Evolutionary conservation across 2,888 invertebrate species (phyloP), one percentile per base, ranked within the genome.

Genomic region (Aporophyla lueneburgensis): DNA sequence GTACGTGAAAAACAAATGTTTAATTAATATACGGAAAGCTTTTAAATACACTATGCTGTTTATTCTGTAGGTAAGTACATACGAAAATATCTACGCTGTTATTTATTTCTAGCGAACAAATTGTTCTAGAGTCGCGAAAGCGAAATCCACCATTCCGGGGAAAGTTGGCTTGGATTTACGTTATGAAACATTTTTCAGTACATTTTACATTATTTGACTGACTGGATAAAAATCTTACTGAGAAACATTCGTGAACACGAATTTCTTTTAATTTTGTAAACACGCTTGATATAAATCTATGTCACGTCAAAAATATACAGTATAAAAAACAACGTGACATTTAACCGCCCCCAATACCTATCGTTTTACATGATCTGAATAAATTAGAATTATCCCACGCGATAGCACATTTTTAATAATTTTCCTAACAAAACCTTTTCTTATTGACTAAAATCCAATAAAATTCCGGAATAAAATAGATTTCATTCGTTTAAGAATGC

Each of bases 391-490:
- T 19, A 62, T 74, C 56, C 65, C 58, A 69, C 54, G 40, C 58
- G 14, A 69, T 77, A 63, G 63, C 19, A 27, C 5, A 7, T 58
- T 77, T 63, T 66, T n/a, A 27, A 56, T 78, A 71, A 73, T 54
- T 49, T 33, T 40, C 27, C 54, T 14, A 58, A n/a, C 33, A 43
- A 21, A 62, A 27, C 9, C 9, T 51, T 74, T 58, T 66, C 56
- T 72, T 79, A 75, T 58, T 62, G 46, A 70, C 24, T 2, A 4
- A 59, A 80, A 74, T 51, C 24, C 56, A 83, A 71, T 80, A 71
- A 62, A n/a, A 49, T n/a, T 68, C 40, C 2, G 4, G 5, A 21
- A 40, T 61, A 12, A 43, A 49, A 71, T 53, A 43, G 27, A 56
- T 24, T 72, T 73, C 9, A 61, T 24, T 61, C n/a, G 59, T 53